Percentiles rank a stretch among this genome's conserved stretches.
These are phyloP conservation scores for Drosophila subquinaria DNA, from an alignment of 2,888 invertebrate genomes.

Conservation along the genomic window DNA sequence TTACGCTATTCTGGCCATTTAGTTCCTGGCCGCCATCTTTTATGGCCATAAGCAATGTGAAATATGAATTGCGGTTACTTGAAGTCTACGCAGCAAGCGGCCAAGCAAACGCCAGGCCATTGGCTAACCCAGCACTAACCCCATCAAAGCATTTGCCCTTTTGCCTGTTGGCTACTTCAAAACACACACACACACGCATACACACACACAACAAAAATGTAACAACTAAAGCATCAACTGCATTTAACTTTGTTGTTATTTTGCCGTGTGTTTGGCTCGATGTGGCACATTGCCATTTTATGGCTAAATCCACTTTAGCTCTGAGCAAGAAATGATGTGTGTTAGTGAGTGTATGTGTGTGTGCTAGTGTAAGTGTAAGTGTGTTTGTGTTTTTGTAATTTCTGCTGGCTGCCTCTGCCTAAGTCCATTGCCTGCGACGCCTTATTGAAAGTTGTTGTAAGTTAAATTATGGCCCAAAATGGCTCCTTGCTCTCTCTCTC, in stretches of 20 bases:
- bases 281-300: constrained; percentile 71
- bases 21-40: constrained; percentile 46
- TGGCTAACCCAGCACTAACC: constrained; percentile 34
- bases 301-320: constrained; percentile 78
- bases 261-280: constrained; percentile 48
- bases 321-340: constrained; percentile 49
- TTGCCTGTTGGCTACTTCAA: constrained; percentile 49
- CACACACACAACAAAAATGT: constrained; percentile 40
- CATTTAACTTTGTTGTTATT: constrained; percentile 76
- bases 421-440: constrained; percentile 54
- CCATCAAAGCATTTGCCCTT: constrained; percentile 25
- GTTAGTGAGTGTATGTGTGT: constrained; percentile 15
- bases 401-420: constrained; percentile 45
- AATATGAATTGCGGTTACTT: constrained; percentile 79
- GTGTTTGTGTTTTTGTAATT: constrained; percentile 42
- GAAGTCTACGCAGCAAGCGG: constrained; percentile 56
- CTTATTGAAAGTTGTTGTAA: constrained; percentile 80
- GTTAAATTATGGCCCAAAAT: constrained; percentile 76
- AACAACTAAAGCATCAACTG: constrained; percentile 73
- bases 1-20: constrained; percentile 59
- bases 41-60: constrained; percentile 72
- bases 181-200: constrained; percentile 29
- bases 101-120: constrained; percentile 17
- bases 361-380: constrained; percentile 6
- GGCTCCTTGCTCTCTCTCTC: constrained; percentile 47